phyloP scores from a whole-genome alignment of 2,888 invertebrate genomes.

The Penaeus monodon region DNA sequence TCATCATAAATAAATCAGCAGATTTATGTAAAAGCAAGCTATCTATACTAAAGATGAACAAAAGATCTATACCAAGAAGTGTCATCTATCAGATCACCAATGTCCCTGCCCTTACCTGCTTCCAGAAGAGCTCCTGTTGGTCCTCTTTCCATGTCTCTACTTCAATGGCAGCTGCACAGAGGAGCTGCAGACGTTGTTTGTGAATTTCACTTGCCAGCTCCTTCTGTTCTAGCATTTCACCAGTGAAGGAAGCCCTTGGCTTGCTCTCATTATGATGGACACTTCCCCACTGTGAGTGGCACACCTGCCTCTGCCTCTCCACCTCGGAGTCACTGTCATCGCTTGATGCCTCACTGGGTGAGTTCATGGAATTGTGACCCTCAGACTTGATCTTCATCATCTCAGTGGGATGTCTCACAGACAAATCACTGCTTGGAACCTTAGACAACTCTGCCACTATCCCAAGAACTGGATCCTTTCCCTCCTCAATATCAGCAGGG shows the following conservation, averaged over 20 bases:
- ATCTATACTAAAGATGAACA: no score
- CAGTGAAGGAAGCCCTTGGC: not conserved
- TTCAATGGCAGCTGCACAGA: conserved; percentile 50
- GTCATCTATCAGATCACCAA: no score
- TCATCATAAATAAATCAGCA: no score
- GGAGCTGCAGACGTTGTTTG: conserved; percentile 12
- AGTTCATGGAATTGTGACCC: not conserved
- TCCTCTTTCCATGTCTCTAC: conserved; percentile 56
- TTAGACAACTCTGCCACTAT: conserved; percentile 1
- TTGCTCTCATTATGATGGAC: no score
- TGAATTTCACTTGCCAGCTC: not conserved
- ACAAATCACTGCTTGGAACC: no score
- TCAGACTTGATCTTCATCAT: conserved; percentile 8
- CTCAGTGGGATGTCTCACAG: not conserved
- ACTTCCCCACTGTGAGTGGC: not conserved
- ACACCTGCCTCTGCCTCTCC: conserved; percentile 1
- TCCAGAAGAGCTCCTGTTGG: conserved; percentile 43
- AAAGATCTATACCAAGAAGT: no score
- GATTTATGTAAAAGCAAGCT: no score
- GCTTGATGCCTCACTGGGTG: conserved; percentile 11
- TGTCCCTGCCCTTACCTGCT: conserved; percentile 29
- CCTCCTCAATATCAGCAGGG: no score
- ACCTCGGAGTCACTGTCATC: conserved; percentile 15
- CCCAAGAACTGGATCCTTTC: conserved; percentile 35
- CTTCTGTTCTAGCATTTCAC: not conserved